Evolutionary conservation across 2,797 vertebrate species (phyloP), one percentile per base, ranked within the genome.

Genomic region (Hydrophis major): DNA sequence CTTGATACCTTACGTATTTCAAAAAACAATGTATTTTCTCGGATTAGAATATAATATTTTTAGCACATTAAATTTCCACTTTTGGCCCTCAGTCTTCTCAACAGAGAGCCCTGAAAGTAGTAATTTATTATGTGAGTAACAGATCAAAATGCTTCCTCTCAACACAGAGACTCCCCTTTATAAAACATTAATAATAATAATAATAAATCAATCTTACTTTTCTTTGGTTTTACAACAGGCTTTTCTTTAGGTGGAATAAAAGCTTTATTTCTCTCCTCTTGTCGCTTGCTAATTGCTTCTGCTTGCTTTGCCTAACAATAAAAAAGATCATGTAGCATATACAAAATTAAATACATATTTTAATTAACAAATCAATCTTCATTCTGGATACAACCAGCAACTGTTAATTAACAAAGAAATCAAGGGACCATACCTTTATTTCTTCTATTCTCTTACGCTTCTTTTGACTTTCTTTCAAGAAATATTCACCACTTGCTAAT

Each of bases 171-270:
- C 7, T 89, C 1, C n/a, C 18, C 4, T 57, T 59, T 32, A 32
- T 4, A n/a, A 25, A 55, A 90, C 6, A 20, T 50, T 16, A 50
- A 63, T 10, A n/a, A 63, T 10, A n/a, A 63, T 10, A 16, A 47
- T 7, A 59, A 1, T 28, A 11, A 56, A 47, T 0, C 74, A 91
- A 55, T 0, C 28, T 97, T 98, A 99, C 99, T 99, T 98, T 98
- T 98, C 59, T 97, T 97, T 28, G 95, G 96, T 94, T 98, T 99
- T 93, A 96, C 53, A 90, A 91, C 86, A 10, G 98, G 97, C 92
- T 99, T 99, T 97, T 99, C 99, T 96, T 99, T 99, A 0, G 99
- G 99, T 95, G 99, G 98, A 95, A 99, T 98, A 96, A 99, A 99
- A 4, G 98, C 99, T 97, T 98, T 99, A 93, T 99, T 98, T 92